Conservation (phyloP, 2,113 vertebrate species). For the cat (Felis catus) region DNA sequence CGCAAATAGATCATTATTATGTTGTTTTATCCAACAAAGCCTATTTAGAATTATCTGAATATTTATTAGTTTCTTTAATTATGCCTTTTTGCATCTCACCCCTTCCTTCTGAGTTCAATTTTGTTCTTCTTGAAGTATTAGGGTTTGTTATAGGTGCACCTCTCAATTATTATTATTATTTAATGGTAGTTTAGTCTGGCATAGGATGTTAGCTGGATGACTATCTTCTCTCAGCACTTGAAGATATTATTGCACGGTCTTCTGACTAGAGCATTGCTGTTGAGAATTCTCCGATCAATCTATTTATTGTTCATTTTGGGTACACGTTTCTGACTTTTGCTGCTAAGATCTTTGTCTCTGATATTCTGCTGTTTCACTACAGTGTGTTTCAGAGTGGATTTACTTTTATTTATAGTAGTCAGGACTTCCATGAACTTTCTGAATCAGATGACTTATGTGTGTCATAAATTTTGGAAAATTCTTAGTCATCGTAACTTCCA, state of each 20-base stretch:
- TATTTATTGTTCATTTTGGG: not conserved
- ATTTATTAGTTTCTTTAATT: not conserved
- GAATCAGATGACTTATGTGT: not conserved
- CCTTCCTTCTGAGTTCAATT: not conserved
- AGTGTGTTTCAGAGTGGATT: not conserved
- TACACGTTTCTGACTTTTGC: not conserved
- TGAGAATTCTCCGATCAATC: not conserved
- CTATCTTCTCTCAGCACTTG: not conserved
- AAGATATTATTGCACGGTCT: not conserved
- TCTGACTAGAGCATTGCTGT: not conserved
- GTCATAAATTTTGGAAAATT: slow-evolving; percentile 5
- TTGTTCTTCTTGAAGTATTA: not conserved
- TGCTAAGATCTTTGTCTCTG: not conserved
- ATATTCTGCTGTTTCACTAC: not conserved
- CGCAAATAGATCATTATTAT: not conserved
- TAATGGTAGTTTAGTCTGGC: not conserved
- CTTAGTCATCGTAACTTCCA: not conserved
- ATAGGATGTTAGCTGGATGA: not conserved
- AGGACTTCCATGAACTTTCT: not conserved
- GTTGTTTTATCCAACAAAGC: not conserved
- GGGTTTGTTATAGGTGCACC: not conserved
- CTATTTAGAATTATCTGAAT: not conserved
- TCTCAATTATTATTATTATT: not conserved
- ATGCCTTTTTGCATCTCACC: not conserved
- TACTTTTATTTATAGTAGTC: not conserved